phyloP scores from a whole-genome alignment of 2,113 vertebrate genomes.

The Leucosticte australis region DNA sequence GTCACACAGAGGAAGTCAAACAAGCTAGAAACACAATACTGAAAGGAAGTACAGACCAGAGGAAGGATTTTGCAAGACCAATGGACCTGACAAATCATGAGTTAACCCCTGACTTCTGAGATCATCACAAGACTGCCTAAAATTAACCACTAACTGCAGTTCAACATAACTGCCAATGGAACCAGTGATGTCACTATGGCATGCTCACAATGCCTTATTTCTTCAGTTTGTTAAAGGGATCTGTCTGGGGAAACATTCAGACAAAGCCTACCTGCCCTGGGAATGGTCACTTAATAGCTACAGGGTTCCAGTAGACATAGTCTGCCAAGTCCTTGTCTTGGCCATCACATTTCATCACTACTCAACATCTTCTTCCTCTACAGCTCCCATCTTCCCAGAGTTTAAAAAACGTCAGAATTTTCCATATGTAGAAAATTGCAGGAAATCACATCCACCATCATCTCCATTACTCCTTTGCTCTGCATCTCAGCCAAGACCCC shows the following conservation, averaged over 20 bases:
- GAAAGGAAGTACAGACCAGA: not conserved
- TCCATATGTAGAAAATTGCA: not conserved
- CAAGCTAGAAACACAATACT: not conserved
- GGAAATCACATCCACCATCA: not conserved
- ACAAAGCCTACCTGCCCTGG: not conserved
- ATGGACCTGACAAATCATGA: not conserved
- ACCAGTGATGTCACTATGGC: not conserved
- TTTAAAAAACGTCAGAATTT: not conserved
- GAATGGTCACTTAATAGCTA: not conserved
- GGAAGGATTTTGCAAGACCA: not conserved
- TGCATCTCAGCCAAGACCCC: not conserved
- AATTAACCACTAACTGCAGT: not conserved
- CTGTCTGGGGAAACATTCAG: not conserved
- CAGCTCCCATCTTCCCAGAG: not conserved
- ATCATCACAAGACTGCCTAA: not conserved
- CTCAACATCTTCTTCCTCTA: not conserved
- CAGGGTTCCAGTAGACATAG: not conserved
- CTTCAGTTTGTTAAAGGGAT: not conserved
- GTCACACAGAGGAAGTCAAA: not conserved
- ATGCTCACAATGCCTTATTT: not conserved
- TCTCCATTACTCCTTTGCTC: not conserved
- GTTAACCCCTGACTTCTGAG: not conserved
- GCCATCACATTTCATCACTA: not conserved
- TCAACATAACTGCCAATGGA: not conserved
- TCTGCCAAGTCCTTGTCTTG: not conserved